A percentile compares a stretch with the other conserved stretches of the same genome.
These are phyloP conservation scores for Carpatolechia fugitivella DNA, from an alignment of 2,888 invertebrate genomes.

Conservation along the genomic window DNA sequence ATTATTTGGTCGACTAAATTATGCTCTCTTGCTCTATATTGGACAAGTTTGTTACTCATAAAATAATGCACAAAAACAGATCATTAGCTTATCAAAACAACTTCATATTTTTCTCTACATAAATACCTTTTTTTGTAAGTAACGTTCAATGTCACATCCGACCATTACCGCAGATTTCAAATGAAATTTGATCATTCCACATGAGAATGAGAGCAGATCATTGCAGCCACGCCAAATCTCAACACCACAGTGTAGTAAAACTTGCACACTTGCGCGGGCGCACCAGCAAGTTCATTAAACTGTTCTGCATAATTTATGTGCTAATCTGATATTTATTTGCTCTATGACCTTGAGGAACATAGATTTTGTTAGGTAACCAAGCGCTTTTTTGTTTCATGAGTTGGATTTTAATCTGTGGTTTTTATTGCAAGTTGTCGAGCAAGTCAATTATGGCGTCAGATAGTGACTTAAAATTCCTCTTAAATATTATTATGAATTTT, in stretches of 20 bases:
- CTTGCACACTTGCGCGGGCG: constrained; percentile 12
- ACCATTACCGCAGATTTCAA: neutral
- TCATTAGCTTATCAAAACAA: too few relatives aligned
- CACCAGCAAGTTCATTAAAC: constrained; percentile 11
- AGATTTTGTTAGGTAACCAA: neutral
- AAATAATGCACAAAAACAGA: too few relatives aligned
- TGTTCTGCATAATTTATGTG: constrained; percentile 12
- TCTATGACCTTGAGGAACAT: constrained; percentile 21
- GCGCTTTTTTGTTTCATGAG: neutral
- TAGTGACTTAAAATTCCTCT: too few relatives aligned
- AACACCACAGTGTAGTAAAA: constrained; percentile 23
- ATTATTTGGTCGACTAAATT: too few relatives aligned
- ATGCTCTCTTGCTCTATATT: too few relatives aligned
- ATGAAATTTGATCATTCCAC: constrained; percentile 23
- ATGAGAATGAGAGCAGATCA: constrained; percentile 48
- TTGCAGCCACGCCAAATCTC: constrained; percentile 27
- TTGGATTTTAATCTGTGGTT: neutral
- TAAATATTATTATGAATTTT: too few relatives aligned
- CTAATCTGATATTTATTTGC: constrained; percentile 9
- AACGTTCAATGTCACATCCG: neutral
- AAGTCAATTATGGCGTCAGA: too few relatives aligned
- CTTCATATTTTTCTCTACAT: neutral
- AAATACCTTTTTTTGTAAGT: neutral
- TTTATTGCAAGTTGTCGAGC: neutral
- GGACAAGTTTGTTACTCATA: too few relatives aligned